Base-by-base conservation (phyloP, 2,113 vertebrate species). In the Talpa occidentalis region DNA sequence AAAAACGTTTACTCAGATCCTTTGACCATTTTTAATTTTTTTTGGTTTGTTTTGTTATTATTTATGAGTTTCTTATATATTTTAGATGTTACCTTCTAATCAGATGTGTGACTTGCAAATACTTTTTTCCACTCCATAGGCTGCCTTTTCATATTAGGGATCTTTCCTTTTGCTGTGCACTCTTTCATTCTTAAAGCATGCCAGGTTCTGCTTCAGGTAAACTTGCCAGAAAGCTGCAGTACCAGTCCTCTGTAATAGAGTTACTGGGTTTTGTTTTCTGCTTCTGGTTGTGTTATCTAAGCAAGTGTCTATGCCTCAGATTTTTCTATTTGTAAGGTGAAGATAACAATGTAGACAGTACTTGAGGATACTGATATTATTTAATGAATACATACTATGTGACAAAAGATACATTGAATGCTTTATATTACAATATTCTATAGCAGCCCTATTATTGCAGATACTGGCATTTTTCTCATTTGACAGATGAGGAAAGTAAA, bases 401-500 rank as follows among this genome's bases (percentile, higher is more conserved):
- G 44, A 73, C 30, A 74, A 81, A 22, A 28, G n/a, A 10, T 81
- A 19, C 14, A 47, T 6, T 81, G 73, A 74, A 22, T 44, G 9
- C 16, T 64, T 35, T 73, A 66, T 3, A 26, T 66, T 32, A 7
- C 35, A 11, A 70, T 84, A 78, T 30, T 15, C 32, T 21, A 4
- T 60, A 42, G 67, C n/a, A 84, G 6, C 21, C 21, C 19, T 67
- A 5, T 70, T 67, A 5, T 70, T 88, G 35, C 44, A 79, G 22
- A 44, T 64, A 66, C 28, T 79, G 11, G 56, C 11, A 30, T 74
- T 67, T 94, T 87, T 60, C 24, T 59, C 59, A 60, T 78, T 88
- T 70, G 62, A 84, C 30, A 84, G 15, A 60, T 83, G n/a, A 77
- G n/a, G n/a, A 85, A 72, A 85, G 62, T 85, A 60, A 81, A 88